A percentile compares a stretch with the other conserved stretches of the same genome.
phyloP scores from a whole-genome alignment of 2,888 invertebrate genomes.

The Monochamus alternatus region DNA sequence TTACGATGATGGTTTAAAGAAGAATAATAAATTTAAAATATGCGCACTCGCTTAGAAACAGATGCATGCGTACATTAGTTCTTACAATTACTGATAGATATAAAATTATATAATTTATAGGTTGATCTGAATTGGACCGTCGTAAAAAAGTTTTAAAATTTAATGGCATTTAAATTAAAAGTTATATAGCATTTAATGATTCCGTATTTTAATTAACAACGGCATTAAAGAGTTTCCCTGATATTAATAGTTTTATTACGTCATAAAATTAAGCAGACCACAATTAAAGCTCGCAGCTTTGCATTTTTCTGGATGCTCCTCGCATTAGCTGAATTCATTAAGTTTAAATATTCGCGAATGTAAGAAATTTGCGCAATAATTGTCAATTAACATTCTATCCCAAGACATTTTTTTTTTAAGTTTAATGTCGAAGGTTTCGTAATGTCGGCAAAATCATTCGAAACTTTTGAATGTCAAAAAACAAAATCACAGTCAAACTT shows the following conservation, averaged over 20 bases:
- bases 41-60: not conserved
- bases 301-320: conserved; percentile 37
- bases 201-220: conserved; percentile 32
- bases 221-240: conserved; percentile 42
- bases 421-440: not conserved
- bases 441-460: no score
- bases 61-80: conserved; percentile 20
- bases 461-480: no score
- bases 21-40: conserved; percentile 5
- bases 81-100: conserved; percentile 9
- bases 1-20: no score
- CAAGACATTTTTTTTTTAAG: not conserved
- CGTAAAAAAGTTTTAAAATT: conserved; percentile 32
- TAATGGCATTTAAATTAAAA: conserved; percentile 27
- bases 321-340: conserved; percentile 54
- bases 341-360: conserved; percentile 27
- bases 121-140: conserved; percentile 23
- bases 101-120: conserved; percentile 30
- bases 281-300: conserved; percentile 45
- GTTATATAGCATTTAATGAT: conserved; percentile 31
- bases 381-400: conserved; percentile 39
- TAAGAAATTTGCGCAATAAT: conserved; percentile 50
- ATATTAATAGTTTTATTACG: conserved; percentile 40
- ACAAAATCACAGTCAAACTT: not conserved
- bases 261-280: conserved; percentile 42